A percentile compares a stretch with the other conserved stretches of the same genome.
Evolutionary conservation across 2,113 vertebrate genomes (phyloP).

Genomic region (Romanogobio albipinnatus): DNA sequence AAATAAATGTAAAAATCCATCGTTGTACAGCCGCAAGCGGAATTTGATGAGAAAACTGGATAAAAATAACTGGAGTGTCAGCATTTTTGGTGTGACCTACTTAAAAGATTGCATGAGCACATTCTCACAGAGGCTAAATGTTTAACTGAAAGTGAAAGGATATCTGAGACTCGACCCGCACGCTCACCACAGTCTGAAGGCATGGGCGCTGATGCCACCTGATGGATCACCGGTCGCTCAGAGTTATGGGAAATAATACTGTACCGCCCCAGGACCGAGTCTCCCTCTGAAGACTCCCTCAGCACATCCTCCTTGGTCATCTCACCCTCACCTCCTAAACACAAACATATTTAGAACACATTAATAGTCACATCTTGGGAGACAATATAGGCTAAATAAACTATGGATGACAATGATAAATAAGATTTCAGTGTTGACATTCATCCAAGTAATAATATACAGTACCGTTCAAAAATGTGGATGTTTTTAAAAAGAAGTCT

Average conservation of each 20-base stretch:
- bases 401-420: background rate
- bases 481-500: no score
- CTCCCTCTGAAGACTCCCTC: constrained; percentile 75
- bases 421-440: background rate
- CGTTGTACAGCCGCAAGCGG: background rate
- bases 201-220: constrained; percentile 93
- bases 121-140: background rate
- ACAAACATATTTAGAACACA: background rate
- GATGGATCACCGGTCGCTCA: constrained; percentile 83
- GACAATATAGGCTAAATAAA: background rate
- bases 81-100: constrained; percentile 11
- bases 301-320: constrained; percentile 82
- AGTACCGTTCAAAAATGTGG: no score
- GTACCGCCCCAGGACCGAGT: constrained; percentile 72
- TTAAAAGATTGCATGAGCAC: background rate
- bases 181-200: constrained; percentile 90
- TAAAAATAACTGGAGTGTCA: background rate
- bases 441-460: no score
- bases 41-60: background rate
- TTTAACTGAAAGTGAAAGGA: background rate
- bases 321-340: constrained; percentile 67
- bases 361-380: background rate
- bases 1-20: background rate
- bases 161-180: background rate
- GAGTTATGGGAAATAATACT: constrained; percentile 71